Conservation (phyloP, 2,113 vertebrate species). For the Cichladusa arquata region DNA sequence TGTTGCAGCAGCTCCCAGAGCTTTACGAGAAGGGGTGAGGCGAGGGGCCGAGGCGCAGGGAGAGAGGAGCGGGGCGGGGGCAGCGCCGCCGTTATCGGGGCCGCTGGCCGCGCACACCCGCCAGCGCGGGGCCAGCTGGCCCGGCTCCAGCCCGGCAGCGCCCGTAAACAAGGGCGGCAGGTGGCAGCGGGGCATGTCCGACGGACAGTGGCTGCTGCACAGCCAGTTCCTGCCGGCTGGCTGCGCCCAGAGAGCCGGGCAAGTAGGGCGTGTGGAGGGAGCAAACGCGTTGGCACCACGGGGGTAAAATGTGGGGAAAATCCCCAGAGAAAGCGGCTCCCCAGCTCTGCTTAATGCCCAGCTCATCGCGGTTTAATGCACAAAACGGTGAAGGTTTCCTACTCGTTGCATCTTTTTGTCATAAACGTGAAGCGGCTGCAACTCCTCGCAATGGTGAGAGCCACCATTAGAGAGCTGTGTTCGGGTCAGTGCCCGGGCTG, state of each 20-base stretch:
- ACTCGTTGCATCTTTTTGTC: not conserved
- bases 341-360: not conserved
- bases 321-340: accelerated
- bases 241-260: accelerated
- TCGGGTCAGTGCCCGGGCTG: accelerated
- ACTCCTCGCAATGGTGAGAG: not conserved
- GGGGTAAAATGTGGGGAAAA: not conserved
- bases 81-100: not conserved
- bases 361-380: accelerated
- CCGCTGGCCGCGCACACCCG: not conserved
- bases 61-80: not conserved
- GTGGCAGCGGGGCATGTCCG: accelerated
- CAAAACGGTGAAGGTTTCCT: not conserved
- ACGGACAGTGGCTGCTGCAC: accelerated
- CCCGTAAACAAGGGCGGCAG: not conserved
- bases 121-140: not conserved
- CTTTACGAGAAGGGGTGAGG: accelerated
- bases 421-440: not conserved
- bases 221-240: accelerated
- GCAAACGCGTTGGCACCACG: accelerated
- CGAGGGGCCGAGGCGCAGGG: not conserved
- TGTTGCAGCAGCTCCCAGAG: accelerated
- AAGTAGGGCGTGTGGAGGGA: accelerated
- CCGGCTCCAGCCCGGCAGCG: accelerated
- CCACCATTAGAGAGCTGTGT: accelerated